Conservation (phyloP, 1,140 invertebrate genomes). For the Sinonovacula constricta region DNA sequence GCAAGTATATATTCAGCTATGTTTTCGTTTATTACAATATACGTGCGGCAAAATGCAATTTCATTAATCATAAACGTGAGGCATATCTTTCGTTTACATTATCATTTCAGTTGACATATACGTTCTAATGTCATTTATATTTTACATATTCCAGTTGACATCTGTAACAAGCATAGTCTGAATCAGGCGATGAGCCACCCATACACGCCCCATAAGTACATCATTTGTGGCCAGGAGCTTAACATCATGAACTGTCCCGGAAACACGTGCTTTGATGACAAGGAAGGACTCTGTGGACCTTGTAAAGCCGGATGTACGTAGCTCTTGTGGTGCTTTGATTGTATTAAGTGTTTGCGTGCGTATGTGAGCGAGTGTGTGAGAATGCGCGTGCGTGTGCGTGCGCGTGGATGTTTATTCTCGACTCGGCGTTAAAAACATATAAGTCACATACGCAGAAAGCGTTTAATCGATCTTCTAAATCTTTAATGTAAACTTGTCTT, state of each 20-base stretch:
- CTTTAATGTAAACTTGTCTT: too few relatives aligned
- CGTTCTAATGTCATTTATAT: too few relatives aligned
- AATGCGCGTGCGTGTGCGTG: background rate
- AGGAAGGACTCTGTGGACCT: constrained; percentile 14
- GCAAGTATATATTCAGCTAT: too few relatives aligned
- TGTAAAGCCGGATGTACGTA: constrained; percentile 40
- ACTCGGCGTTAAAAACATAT: background rate
- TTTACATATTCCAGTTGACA: constrained; percentile 41
- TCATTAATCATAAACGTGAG: too few relatives aligned
- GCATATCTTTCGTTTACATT: too few relatives aligned
- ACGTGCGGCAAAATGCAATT: too few relatives aligned
- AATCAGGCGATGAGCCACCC: constrained; percentile 34
- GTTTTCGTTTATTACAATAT: too few relatives aligned
- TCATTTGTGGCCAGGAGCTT: constrained; percentile 42
- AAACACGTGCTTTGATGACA: constrained; percentile 41
- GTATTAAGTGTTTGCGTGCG: too few relatives aligned
- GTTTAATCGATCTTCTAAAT: too few relatives aligned
- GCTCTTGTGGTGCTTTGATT: background rate
- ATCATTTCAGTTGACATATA: too few relatives aligned
- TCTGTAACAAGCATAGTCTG: constrained; percentile 28
- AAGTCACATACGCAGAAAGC: background rate
- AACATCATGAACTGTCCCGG: constrained; percentile 47
- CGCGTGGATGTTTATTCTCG: background rate
- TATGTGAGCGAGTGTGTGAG: too few relatives aligned
- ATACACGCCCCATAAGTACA: constrained; percentile 48